phyloP scores from a whole-genome alignment of 1,140 invertebrate species.

The Sinonovacula constricta region DNA sequence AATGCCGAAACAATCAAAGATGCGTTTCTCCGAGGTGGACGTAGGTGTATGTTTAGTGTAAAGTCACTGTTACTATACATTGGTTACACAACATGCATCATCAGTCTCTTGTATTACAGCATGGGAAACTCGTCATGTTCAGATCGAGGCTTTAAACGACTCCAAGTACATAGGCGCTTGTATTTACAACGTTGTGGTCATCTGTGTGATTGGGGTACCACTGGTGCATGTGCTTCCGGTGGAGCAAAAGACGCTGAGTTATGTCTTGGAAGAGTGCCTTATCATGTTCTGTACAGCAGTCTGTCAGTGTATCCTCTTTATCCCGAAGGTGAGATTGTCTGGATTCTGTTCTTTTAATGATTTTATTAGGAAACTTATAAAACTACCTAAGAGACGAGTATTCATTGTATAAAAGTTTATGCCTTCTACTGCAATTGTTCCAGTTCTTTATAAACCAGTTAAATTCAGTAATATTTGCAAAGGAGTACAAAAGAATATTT shows the following conservation, averaged over 20 bases:
- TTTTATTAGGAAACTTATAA: not conserved
- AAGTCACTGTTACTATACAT: too few relatives aligned
- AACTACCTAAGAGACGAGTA: not conserved
- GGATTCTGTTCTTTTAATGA: not conserved
- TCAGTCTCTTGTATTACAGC: too few relatives aligned
- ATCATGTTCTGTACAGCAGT: slow-evolving; percentile 55
- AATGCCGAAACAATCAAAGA: too few relatives aligned
- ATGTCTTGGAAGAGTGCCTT: slow-evolving; percentile 46
- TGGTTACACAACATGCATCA: too few relatives aligned
- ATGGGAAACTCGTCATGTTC: slow-evolving; percentile 64
- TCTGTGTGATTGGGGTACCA: slow-evolving; percentile 95
- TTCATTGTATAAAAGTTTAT: too few relatives aligned
- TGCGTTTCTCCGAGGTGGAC: too few relatives aligned
- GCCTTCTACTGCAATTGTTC: too few relatives aligned
- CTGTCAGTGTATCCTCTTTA: slow-evolving; percentile 58
- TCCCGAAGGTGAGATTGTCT: slow-evolving; percentile 61
- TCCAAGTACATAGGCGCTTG: slow-evolving; percentile 83
- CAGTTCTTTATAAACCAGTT: too few relatives aligned
- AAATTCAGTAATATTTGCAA: too few relatives aligned
- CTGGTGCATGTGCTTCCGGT: slow-evolving; percentile 88
- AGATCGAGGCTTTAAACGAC: slow-evolving; percentile 62
- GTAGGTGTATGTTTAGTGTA: too few relatives aligned
- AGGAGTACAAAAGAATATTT: too few relatives aligned
- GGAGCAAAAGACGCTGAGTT: slow-evolving; percentile 48
- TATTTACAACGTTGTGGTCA: slow-evolving; percentile 98